A percentile compares a stretch with the other conserved stretches of the same genome.
Conservation (phyloP, 2,113 vertebrate species). For the Saguinus imperator region DNA sequence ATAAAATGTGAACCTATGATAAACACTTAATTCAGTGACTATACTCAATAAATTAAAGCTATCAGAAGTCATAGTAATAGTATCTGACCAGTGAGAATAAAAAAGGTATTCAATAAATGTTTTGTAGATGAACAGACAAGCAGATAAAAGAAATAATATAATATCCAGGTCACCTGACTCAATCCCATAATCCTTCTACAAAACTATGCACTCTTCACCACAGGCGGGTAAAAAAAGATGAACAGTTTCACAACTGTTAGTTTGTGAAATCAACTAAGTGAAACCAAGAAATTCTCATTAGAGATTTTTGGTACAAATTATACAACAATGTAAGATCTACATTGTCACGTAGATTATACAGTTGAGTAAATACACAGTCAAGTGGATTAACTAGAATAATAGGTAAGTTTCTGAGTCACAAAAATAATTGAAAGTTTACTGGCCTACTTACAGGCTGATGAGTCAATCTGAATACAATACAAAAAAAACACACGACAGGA, state of each 20-base stretch:
- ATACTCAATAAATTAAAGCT: conserved; percentile 23
- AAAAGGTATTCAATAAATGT: neutral
- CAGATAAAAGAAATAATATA: conserved; percentile 7
- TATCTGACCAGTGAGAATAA: neutral
- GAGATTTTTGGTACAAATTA: conserved; percentile 50
- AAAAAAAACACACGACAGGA: neutral
- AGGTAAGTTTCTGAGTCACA: conserved; percentile 40
- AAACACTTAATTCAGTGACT: conserved; percentile 10
- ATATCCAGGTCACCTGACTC: neutral
- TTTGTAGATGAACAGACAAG: neutral
- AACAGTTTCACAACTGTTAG: neutral
- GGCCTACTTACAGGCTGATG: neutral
- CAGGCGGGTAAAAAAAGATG: neutral
- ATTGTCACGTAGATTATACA: neutral
- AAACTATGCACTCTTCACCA: conserved; percentile 21
- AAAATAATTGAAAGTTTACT: conserved; percentile 18
- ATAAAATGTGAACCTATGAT: conserved; percentile 40
- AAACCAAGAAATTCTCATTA: conserved; percentile 5
- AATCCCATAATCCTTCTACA: neutral
- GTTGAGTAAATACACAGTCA: neutral
- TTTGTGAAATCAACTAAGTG: conserved; percentile 15
- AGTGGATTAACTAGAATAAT: conserved; percentile 37
- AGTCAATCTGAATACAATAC: neutral
- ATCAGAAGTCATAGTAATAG: neutral
- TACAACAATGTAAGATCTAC: neutral